Conservation (phyloP, 2,113 vertebrate genomes). For the Ammodramus savannarum region DNA sequence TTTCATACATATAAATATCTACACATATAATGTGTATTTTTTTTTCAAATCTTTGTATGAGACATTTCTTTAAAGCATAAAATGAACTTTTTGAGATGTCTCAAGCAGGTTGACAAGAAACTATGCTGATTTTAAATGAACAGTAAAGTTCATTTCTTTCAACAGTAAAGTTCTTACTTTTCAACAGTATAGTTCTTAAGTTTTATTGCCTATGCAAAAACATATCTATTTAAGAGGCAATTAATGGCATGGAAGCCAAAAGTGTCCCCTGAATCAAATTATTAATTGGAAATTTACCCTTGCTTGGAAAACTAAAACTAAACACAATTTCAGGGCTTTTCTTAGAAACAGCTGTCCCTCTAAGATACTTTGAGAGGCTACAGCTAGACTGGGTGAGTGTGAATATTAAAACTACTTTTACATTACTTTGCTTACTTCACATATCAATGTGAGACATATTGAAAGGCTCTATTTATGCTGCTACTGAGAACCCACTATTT, state of each 20-base stretch:
- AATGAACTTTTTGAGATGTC: not conserved
- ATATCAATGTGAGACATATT: not conserved
- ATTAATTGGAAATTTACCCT: not conserved
- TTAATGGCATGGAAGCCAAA: not conserved
- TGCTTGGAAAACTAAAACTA: not conserved
- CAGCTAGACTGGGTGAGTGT: not conserved
- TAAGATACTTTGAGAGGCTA: not conserved
- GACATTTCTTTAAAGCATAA: not conserved
- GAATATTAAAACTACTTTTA: not conserved
- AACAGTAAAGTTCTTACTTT: too few species aligned
- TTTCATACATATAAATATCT: not conserved
- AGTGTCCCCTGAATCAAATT: not conserved
- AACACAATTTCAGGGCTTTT: not conserved
- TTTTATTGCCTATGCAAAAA: not conserved
- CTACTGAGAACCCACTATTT: not conserved
- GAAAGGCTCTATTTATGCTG: not conserved
- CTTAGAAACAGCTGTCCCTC: not conserved
- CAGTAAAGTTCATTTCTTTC: not conserved
- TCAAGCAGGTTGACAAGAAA: not conserved
- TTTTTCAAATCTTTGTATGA: not conserved
- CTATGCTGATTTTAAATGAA: not conserved
- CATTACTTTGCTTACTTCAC: not conserved
- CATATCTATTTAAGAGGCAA: not conserved
- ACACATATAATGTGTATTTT: not conserved
- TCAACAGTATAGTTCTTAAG: not conserved